Evolutionary conservation across 2,888 invertebrate genomes (phyloP).

Genomic region (Erynnis tages): DNA sequence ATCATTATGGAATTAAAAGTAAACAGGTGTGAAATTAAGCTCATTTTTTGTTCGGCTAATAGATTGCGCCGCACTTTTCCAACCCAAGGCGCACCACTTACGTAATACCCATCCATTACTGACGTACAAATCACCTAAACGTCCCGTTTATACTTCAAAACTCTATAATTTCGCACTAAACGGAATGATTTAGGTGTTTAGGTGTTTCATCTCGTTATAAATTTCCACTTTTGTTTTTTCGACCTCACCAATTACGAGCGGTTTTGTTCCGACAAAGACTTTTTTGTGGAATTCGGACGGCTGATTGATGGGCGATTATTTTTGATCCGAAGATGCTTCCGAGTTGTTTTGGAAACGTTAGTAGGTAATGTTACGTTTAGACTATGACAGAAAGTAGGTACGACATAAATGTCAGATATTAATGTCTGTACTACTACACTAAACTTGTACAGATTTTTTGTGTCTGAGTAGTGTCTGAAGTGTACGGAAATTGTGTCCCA

Average conservation of each 20-base stretch:
- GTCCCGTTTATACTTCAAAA: conserved; percentile 58
- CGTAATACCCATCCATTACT: conserved; percentile 66
- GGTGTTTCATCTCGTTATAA: conserved; percentile 74
- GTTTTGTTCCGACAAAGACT: conserved; percentile 63
- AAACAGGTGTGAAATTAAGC: conserved; percentile 81
- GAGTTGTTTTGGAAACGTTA: conserved; percentile 61
- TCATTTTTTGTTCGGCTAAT: conserved; percentile 72
- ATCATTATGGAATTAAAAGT: conserved; percentile 74
- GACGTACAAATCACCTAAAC: conserved; percentile 72
- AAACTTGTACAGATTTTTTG: no score
- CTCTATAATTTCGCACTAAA: conserved; percentile 79
- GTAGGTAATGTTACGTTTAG: no score
- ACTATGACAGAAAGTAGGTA: no score
- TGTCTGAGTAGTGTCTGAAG: no score
- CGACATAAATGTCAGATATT: no score
- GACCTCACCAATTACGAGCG: conserved; percentile 62
- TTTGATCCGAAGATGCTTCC: conserved; percentile 69
- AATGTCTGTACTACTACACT: no score
- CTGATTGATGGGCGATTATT: conserved; percentile 78
- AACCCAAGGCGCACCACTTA: conserved; percentile 61
- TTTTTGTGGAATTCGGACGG: conserved; percentile 56
- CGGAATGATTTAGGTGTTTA: conserved; percentile 74
- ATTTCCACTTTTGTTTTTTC: conserved; percentile 78
- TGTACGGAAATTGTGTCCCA: no score
- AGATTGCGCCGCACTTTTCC: conserved; percentile 68